Conservation (phyloP, 2,113 vertebrate genomes). For the Amia ocellicauda region DNA sequence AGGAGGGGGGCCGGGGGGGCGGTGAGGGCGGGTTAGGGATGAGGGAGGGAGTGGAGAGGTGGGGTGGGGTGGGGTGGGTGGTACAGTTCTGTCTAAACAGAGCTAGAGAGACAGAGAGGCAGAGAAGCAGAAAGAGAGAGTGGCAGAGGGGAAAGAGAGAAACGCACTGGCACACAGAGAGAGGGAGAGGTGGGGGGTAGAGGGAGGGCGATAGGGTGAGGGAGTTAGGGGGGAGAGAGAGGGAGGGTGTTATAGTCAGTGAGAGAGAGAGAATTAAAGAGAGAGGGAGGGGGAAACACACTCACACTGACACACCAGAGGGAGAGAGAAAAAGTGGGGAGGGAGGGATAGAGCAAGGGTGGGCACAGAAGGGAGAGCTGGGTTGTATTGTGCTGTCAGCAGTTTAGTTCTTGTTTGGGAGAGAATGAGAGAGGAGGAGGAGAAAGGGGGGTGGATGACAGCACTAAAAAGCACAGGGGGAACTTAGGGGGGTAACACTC, state of each 20-base stretch:
- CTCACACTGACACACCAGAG: too few species aligned
- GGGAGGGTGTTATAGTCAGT: slow-evolving; percentile 21
- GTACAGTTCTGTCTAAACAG: neutral
- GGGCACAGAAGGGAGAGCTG: too few species aligned
- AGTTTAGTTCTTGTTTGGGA: too few species aligned
- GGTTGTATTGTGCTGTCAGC: too few species aligned
- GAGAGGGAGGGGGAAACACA: slow-evolving; percentile 30
- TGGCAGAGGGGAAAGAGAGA: neutral
- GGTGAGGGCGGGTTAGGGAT: slow-evolving; percentile 26
- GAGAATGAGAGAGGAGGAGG: too few species aligned
- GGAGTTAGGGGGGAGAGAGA: slow-evolving; percentile 6
- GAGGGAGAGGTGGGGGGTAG: neutral
- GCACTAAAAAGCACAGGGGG: too few species aligned
- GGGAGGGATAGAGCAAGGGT: too few species aligned
- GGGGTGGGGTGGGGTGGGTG: slow-evolving; percentile 5
- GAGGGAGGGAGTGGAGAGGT: slow-evolving; percentile 29
- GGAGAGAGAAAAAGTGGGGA: too few species aligned
- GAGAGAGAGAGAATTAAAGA: slow-evolving; percentile 27
- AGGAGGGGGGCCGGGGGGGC: slow-evolving; percentile 35
- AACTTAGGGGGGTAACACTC: too few species aligned
- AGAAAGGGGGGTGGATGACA: too few species aligned
- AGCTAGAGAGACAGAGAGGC: neutral
- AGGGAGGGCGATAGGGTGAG: neutral
- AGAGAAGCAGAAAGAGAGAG: neutral
- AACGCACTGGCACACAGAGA: neutral